phyloP scores from a whole-genome alignment of 2,888 invertebrate genomes.

The Hermodice carunculata region DNA sequence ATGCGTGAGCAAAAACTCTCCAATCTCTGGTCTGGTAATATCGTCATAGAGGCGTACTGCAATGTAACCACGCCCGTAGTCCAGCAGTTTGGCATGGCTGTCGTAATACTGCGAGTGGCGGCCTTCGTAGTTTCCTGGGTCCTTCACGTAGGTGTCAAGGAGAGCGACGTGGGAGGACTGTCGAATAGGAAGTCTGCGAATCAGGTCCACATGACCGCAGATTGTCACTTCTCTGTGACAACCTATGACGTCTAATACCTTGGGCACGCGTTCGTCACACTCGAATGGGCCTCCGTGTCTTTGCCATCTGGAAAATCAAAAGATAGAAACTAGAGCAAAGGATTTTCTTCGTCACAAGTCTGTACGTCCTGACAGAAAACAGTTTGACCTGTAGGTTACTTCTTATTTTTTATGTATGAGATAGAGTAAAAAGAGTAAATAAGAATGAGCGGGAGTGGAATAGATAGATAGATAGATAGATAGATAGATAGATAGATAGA shows the following conservation, averaged over 20 bases:
- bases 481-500: too few species aligned
- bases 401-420: too few species aligned
- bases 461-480: too few species aligned
- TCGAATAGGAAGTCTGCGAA: constrained; percentile 20
- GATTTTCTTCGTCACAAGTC: too few species aligned
- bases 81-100: constrained; percentile 9
- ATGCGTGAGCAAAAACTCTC: constrained; percentile 25
- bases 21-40: constrained; percentile 31
- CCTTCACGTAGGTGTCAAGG: constrained; percentile 15
- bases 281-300: too few species aligned
- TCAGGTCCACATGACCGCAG: constrained; percentile 29
- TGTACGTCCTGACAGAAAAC: too few species aligned
- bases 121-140: constrained; percentile 30
- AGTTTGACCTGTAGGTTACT: too few species aligned
- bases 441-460: too few species aligned
- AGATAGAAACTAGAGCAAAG: too few species aligned
- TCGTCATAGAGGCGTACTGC: constrained; percentile 26
- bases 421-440: too few species aligned
- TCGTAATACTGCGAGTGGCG: not conserved
- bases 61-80: constrained; percentile 30
- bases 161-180: constrained; percentile 16
- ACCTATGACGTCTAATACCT: constrained; percentile 34
- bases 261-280: too few species aligned
- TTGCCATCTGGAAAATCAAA: too few species aligned
- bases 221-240: constrained; percentile 26